A percentile compares a stretch with the other conserved stretches of the same genome.
phyloP scores from a whole-genome alignment of 2,113 vertebrate species.

The rabbit (Oryctolagus cuniculus) region mOryCun1.1 NC_091434.1:169510501-169511000 shows the following conservation, averaged over 20 bases:
- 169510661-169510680: not conserved
- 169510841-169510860: not conserved
- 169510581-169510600: not conserved
- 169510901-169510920: not conserved
- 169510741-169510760: not conserved
- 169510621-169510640: not conserved
- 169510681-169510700: not conserved
- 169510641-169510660: constrained; percentile 5
- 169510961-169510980: not conserved
- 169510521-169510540: not conserved
- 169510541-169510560: not conserved
- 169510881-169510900: not conserved
- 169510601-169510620: not conserved
- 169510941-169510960: not conserved
- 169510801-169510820: not conserved
- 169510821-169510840: not conserved
- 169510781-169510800: not conserved
- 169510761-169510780: not conserved
- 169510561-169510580: not conserved
- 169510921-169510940: not conserved
- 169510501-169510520: constrained; percentile 6
- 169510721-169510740: not conserved
- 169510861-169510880: not conserved
- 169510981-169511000: not conserved
- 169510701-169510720: too few species aligned